Base-by-base conservation (phyloP, 2,113 vertebrate species). In the Mellivora capensis region DNA sequence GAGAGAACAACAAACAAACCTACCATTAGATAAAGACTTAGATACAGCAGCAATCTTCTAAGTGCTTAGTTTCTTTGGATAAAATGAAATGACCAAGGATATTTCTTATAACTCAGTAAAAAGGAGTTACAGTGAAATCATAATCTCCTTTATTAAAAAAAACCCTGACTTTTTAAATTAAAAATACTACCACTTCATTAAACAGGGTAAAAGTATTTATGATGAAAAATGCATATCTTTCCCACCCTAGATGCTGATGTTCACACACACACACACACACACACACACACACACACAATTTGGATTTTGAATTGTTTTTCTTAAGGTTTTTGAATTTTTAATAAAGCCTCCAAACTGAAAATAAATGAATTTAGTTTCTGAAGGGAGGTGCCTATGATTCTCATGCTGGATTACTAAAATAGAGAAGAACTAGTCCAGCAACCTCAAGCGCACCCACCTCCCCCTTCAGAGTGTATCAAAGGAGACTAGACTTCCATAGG, bases 251-350 rank as follows among this genome's bases (percentile, higher is more conserved):
- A 52, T 34, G 80, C 52, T 91, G 13, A 74, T 61, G 7, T 7
- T 39, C 64, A 37, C n/a, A 37, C 67, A 37, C 67, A 37, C 69
- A 12, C 20, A 23, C n/a, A 39, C 37, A 42, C 71, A 27, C 23
- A 27, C 74, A 23, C 0, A 81, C 27, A 67, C 15, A 47, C 5
- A 7, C 52, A 54, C 52, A 18, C 5, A 54, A 18, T 61, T 81
- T 93, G 6, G 52, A 39, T 87, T 15, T 42, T 95, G n/a, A 82
- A 42, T 69, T 97, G 47, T 59, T 90, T 96, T 96, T 44, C 17
- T 25, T 95, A 2, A 18, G 3, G 1, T 54, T 71, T 89, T 87
- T 57, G 31, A 52, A 67, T 72, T 94, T 90, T 95, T 77, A 90
- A 74, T 80, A 59, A 67, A 77, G 3, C 17, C 21, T 94, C 42